phyloP scores from a whole-genome alignment of 2,888 invertebrate genomes.

The Rugalucina vietnamica region DNA sequence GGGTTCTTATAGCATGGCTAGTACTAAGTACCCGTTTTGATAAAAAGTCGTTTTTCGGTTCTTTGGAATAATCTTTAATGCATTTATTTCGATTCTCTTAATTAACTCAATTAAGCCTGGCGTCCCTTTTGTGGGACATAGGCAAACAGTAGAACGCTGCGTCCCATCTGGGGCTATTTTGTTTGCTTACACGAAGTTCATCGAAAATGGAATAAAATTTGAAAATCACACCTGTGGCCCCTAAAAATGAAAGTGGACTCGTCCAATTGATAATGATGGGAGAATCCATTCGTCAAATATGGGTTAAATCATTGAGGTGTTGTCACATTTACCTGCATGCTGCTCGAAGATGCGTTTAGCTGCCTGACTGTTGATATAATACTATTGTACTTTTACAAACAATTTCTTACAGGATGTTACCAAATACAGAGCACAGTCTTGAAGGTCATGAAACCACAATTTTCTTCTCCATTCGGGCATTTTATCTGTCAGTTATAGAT shows the following conservation, averaged over 20 bases:
- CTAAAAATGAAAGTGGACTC: neutral
- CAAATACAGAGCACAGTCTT: constrained; percentile 73
- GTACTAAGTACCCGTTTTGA: neutral
- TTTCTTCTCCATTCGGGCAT: constrained; percentile 65
- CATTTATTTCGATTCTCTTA: too few relatives aligned
- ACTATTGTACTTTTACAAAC: neutral
- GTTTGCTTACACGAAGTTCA: too few relatives aligned
- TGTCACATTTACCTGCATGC: neutral
- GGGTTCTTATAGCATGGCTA: neutral
- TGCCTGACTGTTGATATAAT: neutral
- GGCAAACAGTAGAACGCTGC: too few relatives aligned
- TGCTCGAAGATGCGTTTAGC: neutral
- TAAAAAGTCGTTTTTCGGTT: too few relatives aligned
- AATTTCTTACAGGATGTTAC: constrained; percentile 67
- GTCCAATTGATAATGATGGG: neutral
- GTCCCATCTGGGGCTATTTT: too few relatives aligned
- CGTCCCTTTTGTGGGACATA: too few relatives aligned
- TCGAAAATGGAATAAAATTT: too few relatives aligned
- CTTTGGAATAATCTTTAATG: too few relatives aligned
- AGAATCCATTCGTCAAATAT: neutral
- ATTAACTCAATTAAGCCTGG: too few relatives aligned
- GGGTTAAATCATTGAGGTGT: neutral
- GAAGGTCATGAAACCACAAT: constrained; percentile 68
- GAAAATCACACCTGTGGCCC: too few relatives aligned
- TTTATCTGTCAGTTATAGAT: constrained; percentile 69